phyloP scores from a whole-genome alignment of 2,113 vertebrate species.

The Hyperoodon ampullatus region DNA sequence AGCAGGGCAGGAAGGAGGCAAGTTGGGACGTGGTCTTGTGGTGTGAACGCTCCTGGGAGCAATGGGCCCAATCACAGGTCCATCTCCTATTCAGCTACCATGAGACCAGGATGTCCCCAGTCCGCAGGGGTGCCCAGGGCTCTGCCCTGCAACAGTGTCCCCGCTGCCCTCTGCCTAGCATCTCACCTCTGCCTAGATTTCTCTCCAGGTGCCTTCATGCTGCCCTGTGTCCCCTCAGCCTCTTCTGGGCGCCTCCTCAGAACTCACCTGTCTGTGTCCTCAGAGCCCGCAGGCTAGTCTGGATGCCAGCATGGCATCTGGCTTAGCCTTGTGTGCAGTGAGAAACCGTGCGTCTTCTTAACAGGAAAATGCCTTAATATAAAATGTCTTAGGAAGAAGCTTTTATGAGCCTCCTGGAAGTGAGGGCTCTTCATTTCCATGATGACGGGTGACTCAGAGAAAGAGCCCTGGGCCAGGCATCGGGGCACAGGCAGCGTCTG shows the following conservation, averaged over 20 bases:
- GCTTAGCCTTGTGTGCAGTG: no score
- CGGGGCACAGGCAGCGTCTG: neutral
- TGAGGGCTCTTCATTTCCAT: neutral
- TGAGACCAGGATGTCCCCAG: neutral
- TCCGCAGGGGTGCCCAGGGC: neutral
- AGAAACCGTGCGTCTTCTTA: neutral
- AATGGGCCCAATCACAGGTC: neutral
- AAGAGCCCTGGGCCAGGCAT: neutral
- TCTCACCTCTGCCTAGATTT: neutral
- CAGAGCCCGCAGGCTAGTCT: neutral
- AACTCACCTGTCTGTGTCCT: neutral
- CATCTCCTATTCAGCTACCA: neutral
- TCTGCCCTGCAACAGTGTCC: neutral
- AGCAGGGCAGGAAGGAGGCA: neutral
- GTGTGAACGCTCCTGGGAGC: neutral
- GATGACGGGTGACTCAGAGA: accelerated
- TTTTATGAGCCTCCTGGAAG: neutral
- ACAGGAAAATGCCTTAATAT: neutral
- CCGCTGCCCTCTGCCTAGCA: neutral
- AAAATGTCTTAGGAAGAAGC: neutral
- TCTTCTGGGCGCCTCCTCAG: neutral
- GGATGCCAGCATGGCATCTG: accelerated
- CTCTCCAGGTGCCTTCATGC: neutral
- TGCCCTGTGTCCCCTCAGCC: neutral
- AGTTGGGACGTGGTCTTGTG: neutral